These are phyloP conservation scores for Parazoanthus swiftii DNA, from an alignment of 92 coral and sea anemone species.

Conservation along the genomic window DNA sequence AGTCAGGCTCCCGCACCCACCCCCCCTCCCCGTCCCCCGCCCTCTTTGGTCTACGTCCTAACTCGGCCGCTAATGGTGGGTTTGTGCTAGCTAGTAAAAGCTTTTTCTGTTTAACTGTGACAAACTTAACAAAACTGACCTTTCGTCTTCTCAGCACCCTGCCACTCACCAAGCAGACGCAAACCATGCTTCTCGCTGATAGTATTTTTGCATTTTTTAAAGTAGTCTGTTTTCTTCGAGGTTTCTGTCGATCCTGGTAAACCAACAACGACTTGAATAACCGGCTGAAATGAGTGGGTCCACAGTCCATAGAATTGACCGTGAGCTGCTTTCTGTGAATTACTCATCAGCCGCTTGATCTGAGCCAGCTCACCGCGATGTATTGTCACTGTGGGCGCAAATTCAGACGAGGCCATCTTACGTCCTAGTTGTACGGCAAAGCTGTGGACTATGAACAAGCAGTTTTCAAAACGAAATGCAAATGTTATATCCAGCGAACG, in stretches of 20 bases:
- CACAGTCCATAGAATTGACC: constrained; percentile 65
- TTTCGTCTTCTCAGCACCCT: background rate
- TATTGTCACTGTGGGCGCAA: constrained; percentile 42
- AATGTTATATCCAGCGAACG: background rate
- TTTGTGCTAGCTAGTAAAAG: too few relatives aligned
- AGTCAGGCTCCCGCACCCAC: too few relatives aligned
- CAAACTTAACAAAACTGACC: background rate
- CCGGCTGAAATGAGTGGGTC: constrained; percentile 66
- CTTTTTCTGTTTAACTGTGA: too few relatives aligned
- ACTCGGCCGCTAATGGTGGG: too few relatives aligned
- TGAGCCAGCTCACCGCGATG: constrained; percentile 62
- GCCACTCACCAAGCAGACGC: constrained; percentile 60
- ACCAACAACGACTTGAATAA: constrained; percentile 53
- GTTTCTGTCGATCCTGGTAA: background rate
- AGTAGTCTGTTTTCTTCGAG: background rate
- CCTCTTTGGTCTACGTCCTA: too few relatives aligned
- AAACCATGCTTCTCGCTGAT: constrained; percentile 42
- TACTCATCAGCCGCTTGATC: constrained; percentile 21
- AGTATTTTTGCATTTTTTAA: background rate
- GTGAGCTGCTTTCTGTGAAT: background rate
- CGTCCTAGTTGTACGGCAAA: background rate
- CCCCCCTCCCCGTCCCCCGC: too few relatives aligned
- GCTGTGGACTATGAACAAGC: background rate
- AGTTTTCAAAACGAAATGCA: background rate
- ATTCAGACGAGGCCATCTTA: constrained; percentile 15